Base-by-base conservation (phyloP, 2,113 vertebrate species). In the Platycercus adscitus region DNA sequence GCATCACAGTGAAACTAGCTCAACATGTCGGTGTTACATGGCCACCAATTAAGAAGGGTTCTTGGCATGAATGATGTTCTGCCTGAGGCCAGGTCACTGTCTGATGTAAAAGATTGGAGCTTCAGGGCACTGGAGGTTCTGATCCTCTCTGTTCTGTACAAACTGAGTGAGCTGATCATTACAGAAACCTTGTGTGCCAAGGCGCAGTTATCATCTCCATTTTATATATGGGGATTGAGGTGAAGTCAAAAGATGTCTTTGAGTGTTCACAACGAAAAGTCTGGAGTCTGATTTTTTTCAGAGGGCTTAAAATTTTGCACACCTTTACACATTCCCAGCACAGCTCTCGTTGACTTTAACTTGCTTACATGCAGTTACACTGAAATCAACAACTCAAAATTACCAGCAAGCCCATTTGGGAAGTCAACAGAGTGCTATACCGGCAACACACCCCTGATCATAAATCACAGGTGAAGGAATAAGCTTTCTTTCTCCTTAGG, bases 211-310 rank as follows among this genome's bases (percentile, higher is more conserved):
- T 95, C 78, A 72, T 94, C 91, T 95, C 79, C 66, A 80, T 92
- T 96, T 94, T 96, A 96, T 93, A 95, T 96, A 91, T 85, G 94
- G 95, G 96, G 96, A 95, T 95, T 96, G 86, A 95, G 94, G 33
- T 79, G 66, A 77, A 93, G 83, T 91, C 83, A 78, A 88, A 97
- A 91, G 81, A 72, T 66, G 47, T 65, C 91, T 95, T 95, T 97
- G 91, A 94, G 82, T 87, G 87, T 46, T 95, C 84, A 65, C 87
- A 85, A 82, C 56, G 71, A 82, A 89, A 93, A 85, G 53, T 64
- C 70, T 72, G 21, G 16, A 83, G 50, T 39, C 25, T 60, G 78
- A 64, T 64, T 78, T 70, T 90, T 88, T 92, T 93, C 70, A 23
- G 39, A 92, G n/a, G 35, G n/a, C 44, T 94, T 79, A 72, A 65